Base-by-base conservation (phyloP, 2,888 invertebrate genomes). In the Latrodectus elegans region DNA sequence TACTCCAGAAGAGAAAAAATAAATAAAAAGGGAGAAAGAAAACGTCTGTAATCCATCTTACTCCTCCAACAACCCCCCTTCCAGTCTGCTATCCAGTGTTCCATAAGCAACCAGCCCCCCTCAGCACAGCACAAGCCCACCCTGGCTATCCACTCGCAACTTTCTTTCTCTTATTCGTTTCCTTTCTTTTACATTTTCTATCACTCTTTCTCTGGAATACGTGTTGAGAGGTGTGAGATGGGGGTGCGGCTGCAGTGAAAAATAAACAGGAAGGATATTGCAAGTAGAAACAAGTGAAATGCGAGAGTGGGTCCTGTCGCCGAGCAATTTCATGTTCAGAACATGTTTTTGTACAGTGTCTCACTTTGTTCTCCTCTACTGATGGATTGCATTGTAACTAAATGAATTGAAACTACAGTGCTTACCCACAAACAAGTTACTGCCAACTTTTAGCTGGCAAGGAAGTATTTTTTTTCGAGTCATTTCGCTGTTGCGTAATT, bases 31-130 rank as follows among this genome's bases (percentile, higher is more conserved):
- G 53, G 15, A 74, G 51, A 53, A 55, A 76, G 60, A 79, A 85
- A 85, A 79, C 79, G 81, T 67, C 86, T 76, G 80, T 67, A 82
- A 86, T 86, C 86, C 86, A 86, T 86, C 86, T 86, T 86, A 81
- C 86, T 86, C 81, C 76, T 22, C 75, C 75, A 15, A 74, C 26
- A 55, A 65, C 73, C 73, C 49, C 72, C 60, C 60, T 49, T 79
- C 12, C 67, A 73, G 77, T 81, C 81, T 76, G 75, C 78, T 78
- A 78, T 84, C 84, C 76, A 81, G 64, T 81, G 80, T 81, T 85
- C 55, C 77, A 86, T 86, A 86, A 86, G 86, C 81, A 79, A 26
- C 76, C 79, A 76, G 60, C 75, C 84, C 64, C 86, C 67, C 73
- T 22, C 26, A 49, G 81, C 53, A 73, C 65, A 81, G 60, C 81